Percentiles rank a stretch among this genome's conserved stretches.
phyloP scores from a whole-genome alignment of 1,140 invertebrate genomes.

The Leptinotarsa lineolata region DNA sequence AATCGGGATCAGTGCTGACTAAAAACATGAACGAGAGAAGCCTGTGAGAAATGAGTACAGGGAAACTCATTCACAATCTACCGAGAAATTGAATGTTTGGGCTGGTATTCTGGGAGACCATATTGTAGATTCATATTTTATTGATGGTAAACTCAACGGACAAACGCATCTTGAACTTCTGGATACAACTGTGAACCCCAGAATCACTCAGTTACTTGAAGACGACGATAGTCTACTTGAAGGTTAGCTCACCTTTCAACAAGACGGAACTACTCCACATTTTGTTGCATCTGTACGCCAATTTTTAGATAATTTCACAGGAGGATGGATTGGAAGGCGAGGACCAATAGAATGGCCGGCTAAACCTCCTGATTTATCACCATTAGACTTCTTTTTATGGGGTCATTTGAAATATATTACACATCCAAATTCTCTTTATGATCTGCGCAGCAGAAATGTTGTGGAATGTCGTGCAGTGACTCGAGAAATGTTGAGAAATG shows the following conservation, averaged over 20 bases:
- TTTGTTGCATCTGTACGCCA: constrained; percentile 15
- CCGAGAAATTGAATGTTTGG: no score
- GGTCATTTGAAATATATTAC: constrained; percentile 17
- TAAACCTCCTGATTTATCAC: constrained; percentile 7
- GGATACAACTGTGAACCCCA: no score
- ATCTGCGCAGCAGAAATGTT: constrained; percentile 11
- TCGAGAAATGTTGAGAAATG: constrained; percentile 12
- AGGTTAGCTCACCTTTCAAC: constrained; percentile 13
- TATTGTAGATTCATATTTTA: no score
- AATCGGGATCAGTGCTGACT: constrained; percentile 1
- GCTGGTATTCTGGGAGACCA: no score
- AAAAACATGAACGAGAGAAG: constrained; percentile 17
- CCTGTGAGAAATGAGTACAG: constrained; percentile 6
- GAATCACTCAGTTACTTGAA: no score
- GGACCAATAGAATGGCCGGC: constrained; percentile 15
- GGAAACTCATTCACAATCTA: no score
- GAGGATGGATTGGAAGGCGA: constrained; percentile 4
- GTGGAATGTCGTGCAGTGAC: constrained; percentile 7
- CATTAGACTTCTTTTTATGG: background rate
- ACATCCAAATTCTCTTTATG: constrained; percentile 9
- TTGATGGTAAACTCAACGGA: no score
- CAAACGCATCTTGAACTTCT: no score
- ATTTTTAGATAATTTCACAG: constrained; percentile 16
- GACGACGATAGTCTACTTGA: no score
- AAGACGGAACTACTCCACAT: constrained; percentile 11